A percentile compares a stretch with the other conserved stretches of the same genome.
These are phyloP conservation scores for Isotomurus palustris DNA, from an alignment of 2,888 invertebrate species.

Conservation along the genomic window DNA sequence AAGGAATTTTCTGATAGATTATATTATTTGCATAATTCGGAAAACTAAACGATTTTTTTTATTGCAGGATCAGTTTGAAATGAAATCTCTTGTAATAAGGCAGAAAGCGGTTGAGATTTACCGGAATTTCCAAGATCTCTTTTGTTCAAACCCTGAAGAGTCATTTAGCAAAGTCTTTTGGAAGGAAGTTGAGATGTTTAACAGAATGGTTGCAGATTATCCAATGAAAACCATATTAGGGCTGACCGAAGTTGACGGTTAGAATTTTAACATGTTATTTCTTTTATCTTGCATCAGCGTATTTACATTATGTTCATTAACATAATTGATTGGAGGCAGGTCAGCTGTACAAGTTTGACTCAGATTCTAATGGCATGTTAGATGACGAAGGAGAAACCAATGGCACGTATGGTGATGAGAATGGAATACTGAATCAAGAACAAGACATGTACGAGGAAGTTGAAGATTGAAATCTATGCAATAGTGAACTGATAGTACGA, in stretches of 20 bases:
- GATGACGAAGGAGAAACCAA: no score
- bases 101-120: slow-evolving; percentile 63
- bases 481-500: no score
- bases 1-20: no score
- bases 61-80: slow-evolving; percentile 56
- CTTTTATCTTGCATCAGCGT: background rate
- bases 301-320: slow-evolving; percentile 63
- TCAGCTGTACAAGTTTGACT: no score
- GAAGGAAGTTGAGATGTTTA: slow-evolving; percentile 60
- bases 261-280: background rate
- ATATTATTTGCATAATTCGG: background rate
- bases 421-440: no score
- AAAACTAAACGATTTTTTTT: background rate
- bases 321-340: no score
- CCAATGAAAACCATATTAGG: slow-evolving; percentile 59
- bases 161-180: slow-evolving; percentile 25
- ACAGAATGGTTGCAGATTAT: slow-evolving; percentile 62
- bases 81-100: slow-evolving; percentile 66
- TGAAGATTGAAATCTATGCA: no score
- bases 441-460: no score
- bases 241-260: slow-evolving; percentile 54
- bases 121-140: slow-evolving; percentile 54
- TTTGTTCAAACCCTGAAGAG: slow-evolving; percentile 19
- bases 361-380: no score
- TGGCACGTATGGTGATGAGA: no score